Evolutionary conservation across 2,113 vertebrate species (phyloP).

Genomic region (Callorhinus ursinus): DNA sequence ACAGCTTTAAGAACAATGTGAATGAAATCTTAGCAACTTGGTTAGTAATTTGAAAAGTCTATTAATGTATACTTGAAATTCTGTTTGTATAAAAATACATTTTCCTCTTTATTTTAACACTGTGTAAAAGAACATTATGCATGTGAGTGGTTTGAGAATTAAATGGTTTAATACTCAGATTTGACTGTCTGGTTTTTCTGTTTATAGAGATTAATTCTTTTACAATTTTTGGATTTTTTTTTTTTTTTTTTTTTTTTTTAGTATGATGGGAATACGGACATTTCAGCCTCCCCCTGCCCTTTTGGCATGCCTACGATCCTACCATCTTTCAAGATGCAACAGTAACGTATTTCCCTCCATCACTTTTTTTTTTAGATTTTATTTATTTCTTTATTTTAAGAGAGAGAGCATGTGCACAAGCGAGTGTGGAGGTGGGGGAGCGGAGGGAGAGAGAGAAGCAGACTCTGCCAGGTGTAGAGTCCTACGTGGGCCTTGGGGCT

Average conservation of each 20-base stretch:
- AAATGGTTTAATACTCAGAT: slow-evolving; percentile 89
- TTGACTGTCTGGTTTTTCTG: slow-evolving; percentile 58
- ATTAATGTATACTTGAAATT: slow-evolving; percentile 91
- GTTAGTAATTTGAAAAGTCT: slow-evolving; percentile 88
- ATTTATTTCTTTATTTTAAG: neutral
- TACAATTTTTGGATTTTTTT: neutral
- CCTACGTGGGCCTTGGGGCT: neutral
- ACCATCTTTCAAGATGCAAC: neutral
- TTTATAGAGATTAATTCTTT: neutral
- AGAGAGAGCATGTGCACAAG: neutral
- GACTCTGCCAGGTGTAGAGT: neutral
- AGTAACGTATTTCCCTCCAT: neutral
- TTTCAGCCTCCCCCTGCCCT: neutral
- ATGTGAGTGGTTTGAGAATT: slow-evolving; percentile 92
- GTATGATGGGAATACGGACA: neutral
- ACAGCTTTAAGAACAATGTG: slow-evolving; percentile 92
- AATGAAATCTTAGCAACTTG: slow-evolving; percentile 89
- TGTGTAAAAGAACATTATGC: slow-evolving; percentile 91
- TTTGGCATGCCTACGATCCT: neutral
- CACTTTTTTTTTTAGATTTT: neutral
- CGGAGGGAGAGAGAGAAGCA: neutral
- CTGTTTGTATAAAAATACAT: slow-evolving; percentile 88
- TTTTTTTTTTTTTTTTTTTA: neutral
- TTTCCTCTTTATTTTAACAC: slow-evolving; percentile 90
- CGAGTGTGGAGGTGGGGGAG: neutral